phyloP scores from a whole-genome alignment of 2,888 invertebrate genomes.

The Ormyrus thymus region DNA sequence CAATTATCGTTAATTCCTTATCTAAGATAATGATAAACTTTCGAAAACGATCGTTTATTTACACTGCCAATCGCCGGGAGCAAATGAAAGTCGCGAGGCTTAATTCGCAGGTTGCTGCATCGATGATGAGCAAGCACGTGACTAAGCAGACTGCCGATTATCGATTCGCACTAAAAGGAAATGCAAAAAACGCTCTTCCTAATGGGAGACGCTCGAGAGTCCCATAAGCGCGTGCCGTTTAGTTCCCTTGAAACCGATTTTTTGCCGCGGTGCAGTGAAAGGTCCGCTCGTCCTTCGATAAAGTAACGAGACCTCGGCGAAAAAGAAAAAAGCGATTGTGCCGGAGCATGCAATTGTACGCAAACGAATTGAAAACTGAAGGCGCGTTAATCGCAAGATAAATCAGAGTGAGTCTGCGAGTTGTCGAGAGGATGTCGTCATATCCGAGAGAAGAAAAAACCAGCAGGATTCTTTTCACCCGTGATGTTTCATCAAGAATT shows the following conservation, averaged over 20 bases:
- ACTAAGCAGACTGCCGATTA: no score
- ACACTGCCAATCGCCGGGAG: neutral
- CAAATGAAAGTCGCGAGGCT: no score
- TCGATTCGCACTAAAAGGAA: no score
- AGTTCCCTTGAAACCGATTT: no score
- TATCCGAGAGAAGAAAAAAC: neutral
- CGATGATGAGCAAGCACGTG: no score
- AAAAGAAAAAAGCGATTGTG: neutral
- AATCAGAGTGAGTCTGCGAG: neutral
- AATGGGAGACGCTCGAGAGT: no score
- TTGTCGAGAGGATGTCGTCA: neutral
- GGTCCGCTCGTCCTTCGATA: slow-evolving; percentile 27
- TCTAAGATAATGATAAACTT: neutral
- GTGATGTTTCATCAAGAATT: no score
- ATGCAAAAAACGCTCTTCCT: no score
- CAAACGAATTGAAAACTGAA: neutral
- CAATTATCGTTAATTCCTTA: neutral
- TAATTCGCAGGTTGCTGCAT: no score
- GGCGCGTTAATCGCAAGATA: neutral
- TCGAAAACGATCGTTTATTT: neutral
- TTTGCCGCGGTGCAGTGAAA: slow-evolving; percentile 7
- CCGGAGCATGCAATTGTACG: neutral
- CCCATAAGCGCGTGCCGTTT: no score
- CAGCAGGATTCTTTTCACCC: no score
- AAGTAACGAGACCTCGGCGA: neutral